Percentiles rank a stretch among this genome's conserved stretches.
These are phyloP conservation scores for Apolygus lucorum DNA, from an alignment of 1,140 invertebrate genomes.

Conservation along the genomic window DNA sequence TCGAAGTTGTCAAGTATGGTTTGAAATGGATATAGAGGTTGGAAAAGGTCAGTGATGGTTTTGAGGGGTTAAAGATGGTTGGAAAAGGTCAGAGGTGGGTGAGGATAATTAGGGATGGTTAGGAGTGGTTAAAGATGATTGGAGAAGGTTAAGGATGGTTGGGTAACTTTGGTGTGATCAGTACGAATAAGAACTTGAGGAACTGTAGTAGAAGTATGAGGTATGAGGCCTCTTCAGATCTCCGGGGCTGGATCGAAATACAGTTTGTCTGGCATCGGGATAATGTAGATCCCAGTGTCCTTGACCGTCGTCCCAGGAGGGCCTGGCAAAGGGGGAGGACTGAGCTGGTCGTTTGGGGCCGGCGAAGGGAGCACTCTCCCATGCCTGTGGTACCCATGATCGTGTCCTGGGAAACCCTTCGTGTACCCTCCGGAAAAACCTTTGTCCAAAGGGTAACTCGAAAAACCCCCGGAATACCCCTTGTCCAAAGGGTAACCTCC, in stretches of 20 bases:
- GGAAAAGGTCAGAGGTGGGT: too few relatives aligned
- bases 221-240: not conserved
- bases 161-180: not conserved
- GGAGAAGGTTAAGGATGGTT: not conserved
- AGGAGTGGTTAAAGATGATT: too few relatives aligned
- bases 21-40: too few relatives aligned
- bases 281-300: constrained; percentile 26
- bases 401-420: constrained; percentile 1
- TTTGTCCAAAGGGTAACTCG: not conserved
- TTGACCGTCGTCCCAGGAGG: constrained; percentile 19
- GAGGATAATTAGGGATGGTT: too few relatives aligned
- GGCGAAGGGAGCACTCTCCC: not conserved
- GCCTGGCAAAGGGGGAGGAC: not conserved
- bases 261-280: constrained; percentile 29
- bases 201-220: constrained; percentile 2
- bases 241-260: constrained; percentile 28
- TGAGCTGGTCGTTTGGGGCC: not conserved
- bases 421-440: not conserved
- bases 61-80: too few relatives aligned
- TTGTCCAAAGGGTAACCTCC: not conserved
- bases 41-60: too few relatives aligned
- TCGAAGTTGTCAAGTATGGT: too few relatives aligned
- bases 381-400: too few relatives aligned
- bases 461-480: constrained; percentile 9
- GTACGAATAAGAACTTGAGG: not conserved